Base-by-base conservation (phyloP, 2,797 vertebrate genomes). In the Paratrypauchen microcephalus region DNA sequence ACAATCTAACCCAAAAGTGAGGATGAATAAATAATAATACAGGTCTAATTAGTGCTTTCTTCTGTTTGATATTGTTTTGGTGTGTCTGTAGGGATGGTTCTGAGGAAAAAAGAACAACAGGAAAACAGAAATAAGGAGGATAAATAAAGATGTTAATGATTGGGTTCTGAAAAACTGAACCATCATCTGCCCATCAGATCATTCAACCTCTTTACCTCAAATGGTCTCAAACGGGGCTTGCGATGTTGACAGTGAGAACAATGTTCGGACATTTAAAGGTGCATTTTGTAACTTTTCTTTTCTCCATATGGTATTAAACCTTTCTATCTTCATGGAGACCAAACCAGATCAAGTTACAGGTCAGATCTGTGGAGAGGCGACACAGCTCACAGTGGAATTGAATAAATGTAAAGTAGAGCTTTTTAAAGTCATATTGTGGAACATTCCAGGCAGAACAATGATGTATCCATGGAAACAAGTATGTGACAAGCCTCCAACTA, bases 21-120 rank as follows among this genome's bases (percentile, higher is more conserved):
- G 8, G 71, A 70, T 71, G 66, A 79, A 73, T 78, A 64, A 69
- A 55, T 54, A 11, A 82, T 75, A 71, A 48, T 50, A 72, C 45
- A 76, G 45, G 66, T 80, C 71, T 77, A 77, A 86, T 82, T 69
- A 41, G 54, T 3, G 75, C 57, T 83, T 82, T 75, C 50, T 23
- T 56, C 66, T 6, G 45, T 24, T 78, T 52, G 12, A 21, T 23
- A 48, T 69, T 39, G 65, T 61, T 80, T 79, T 78, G 28, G 79
- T 77, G 58, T 12, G 7, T 47, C 4, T 60, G 50, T 70, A 66
- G 45, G 70, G 16, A 65, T 68, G 71, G 48, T 70, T 32, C 52
- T 18, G 54, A 57, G 8, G 9, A 36, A 23, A 61, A 67, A 21
- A 69, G 2, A 30, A 30, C 26, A 61, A 67, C 21, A 69, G 4